These are phyloP conservation scores for Drosophila nr. perissopoda DNA, from an alignment of 2,888 invertebrate genomes.

Conservation along the genomic window DNA sequence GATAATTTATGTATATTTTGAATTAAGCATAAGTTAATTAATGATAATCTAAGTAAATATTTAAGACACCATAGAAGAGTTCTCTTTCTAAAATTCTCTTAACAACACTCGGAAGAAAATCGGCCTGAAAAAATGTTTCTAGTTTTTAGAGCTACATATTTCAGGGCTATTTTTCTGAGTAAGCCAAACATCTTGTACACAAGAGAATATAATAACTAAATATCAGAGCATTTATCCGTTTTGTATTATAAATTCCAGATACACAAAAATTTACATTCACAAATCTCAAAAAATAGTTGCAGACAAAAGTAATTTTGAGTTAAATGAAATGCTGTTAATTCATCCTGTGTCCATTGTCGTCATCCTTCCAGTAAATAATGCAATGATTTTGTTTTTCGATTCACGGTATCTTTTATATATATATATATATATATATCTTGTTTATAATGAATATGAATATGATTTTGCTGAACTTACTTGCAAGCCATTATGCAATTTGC, in stretches of 20 bases:
- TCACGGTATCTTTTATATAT: not conserved
- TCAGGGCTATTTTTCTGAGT: not conserved
- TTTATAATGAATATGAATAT: not conserved
- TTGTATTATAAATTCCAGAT: not conserved
- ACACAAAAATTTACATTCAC: not conserved
- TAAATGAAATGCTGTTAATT: not conserved
- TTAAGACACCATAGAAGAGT: not conserved
- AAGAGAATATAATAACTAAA: not conserved
- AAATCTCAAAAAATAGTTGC: not conserved
- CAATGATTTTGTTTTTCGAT: not conserved
- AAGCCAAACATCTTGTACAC: not conserved
- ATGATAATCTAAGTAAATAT: not conserved
- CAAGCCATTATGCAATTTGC: constrained; percentile 9
- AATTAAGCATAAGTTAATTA: not conserved
- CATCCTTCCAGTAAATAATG: not conserved
- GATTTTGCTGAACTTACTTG: constrained; percentile 1
- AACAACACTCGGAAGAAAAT: not conserved
- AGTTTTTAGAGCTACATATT: not conserved
- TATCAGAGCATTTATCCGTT: not conserved
- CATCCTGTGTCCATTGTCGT: not conserved
- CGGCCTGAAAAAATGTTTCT: not conserved
- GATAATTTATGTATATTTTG: not conserved
- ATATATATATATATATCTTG: not conserved
- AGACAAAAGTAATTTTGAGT: not conserved
- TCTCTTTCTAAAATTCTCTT: not conserved